Evolutionary conservation across 2,797 vertebrate species (phyloP).

Genomic region (Ptychobarbus kaznakovi): DNA sequence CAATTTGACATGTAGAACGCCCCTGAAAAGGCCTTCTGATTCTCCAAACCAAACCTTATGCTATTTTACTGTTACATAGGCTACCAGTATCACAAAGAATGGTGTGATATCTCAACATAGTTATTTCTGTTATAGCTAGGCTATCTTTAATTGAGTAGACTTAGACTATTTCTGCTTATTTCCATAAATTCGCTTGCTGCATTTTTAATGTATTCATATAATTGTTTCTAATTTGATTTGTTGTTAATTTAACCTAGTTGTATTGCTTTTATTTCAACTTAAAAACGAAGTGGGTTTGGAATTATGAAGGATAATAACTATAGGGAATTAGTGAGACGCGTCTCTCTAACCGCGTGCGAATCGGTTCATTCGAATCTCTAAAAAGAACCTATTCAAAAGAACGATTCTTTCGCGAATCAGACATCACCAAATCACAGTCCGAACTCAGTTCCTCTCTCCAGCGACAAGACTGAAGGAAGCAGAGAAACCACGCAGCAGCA

Average conservation of each 20-base stretch:
- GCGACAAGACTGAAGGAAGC: slow-evolving; percentile 27
- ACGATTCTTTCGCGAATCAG: slow-evolving; percentile 1
- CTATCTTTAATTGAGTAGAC: background rate
- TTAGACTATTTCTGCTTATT: too few relatives aligned
- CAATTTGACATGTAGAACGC: background rate
- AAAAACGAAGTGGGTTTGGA: background rate
- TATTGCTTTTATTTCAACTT: background rate
- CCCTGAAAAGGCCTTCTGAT: background rate
- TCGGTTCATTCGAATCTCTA: slow-evolving; percentile 18
- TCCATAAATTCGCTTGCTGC: background rate
- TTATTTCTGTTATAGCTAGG: background rate
- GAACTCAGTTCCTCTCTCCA: slow-evolving; percentile 28
- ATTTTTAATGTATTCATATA: background rate
- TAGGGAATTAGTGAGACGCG: background rate
- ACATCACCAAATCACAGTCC: slow-evolving; percentile 44
- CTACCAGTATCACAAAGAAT: background rate
- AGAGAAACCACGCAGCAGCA: slow-evolving; percentile 31
- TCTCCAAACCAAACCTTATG: background rate
- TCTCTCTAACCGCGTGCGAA: background rate
- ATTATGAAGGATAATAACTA: background rate
- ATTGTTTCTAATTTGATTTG: background rate
- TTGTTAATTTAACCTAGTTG: too few relatives aligned
- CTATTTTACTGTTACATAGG: background rate
- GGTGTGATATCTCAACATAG: background rate
- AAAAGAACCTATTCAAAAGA: slow-evolving; percentile 21